These are phyloP conservation scores for Actinopyga echinites DNA, from an alignment of 53 echinoderm and acorn worm genomes.

Conservation along the genomic window DNA sequence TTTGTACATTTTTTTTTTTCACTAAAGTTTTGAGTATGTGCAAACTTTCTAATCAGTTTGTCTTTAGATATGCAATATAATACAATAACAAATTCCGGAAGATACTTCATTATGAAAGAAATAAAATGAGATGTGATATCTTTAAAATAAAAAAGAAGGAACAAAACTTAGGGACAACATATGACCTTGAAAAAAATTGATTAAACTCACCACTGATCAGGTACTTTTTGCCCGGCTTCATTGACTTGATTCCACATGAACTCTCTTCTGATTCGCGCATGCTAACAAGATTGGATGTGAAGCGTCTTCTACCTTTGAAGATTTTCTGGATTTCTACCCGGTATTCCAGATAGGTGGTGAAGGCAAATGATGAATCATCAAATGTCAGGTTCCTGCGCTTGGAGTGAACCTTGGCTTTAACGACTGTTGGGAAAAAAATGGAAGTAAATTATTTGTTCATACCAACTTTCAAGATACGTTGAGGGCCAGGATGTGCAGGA, in stretches of 20 bases:
- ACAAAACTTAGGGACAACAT: background rate
- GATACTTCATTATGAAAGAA: too few species aligned
- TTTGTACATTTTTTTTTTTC: too few species aligned
- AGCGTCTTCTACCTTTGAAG: slow-evolving; percentile 21
- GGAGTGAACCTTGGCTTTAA: background rate
- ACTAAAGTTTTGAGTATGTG: too few species aligned
- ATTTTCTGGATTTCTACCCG: background rate
- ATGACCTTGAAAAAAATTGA: background rate
- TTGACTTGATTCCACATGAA: background rate
- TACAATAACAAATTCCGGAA: too few species aligned
- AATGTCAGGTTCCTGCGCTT: background rate
- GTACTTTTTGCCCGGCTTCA: slow-evolving; percentile 29
- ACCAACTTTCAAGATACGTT: too few species aligned
- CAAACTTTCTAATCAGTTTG: too few species aligned
- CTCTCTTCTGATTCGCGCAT: background rate
- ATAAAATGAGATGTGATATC: too few species aligned
- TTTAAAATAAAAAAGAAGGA: too few species aligned
- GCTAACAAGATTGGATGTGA: background rate
- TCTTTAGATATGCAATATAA: too few species aligned
- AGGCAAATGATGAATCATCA: background rate
- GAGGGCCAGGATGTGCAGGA: too few species aligned
- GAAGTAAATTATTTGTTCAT: background rate
- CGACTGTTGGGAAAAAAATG: background rate
- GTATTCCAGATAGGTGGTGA: background rate
- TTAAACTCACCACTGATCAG: slow-evolving; percentile 56